Base-by-base conservation (phyloP, 1,140 invertebrate species). In the Scaptodrosophila lebanonensis region DNA sequence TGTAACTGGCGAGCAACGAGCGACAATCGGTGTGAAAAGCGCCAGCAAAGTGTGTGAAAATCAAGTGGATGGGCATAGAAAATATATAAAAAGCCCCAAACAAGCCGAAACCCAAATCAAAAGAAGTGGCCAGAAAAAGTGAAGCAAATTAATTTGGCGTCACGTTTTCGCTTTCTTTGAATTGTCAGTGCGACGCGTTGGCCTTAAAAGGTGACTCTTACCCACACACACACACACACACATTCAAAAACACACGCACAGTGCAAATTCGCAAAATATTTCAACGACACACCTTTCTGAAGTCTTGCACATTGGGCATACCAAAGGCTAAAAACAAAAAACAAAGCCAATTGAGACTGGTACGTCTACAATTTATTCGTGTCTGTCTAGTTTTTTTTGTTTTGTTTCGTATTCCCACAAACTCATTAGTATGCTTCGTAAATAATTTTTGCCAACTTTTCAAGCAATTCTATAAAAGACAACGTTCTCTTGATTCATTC, bases 121-220 rank as follows among this genome's bases (percentile, higher is more conserved):
- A 6, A 9, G 9, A 29, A 29, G 9, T 29, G 35, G 33, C 43
- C 22, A 45, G 35, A 6, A 52, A 68, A 73, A 73, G 66, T 60
- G 58, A 58, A 68, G 40, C 51, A 67, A 69, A 43, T 54, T 66
- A 50, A 67, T 36, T 72, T 67, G 75, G 65, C 47, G 61, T 61
- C 75, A 75, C 75, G 75, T 82, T 82, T 82, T 68, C 62, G 75
- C 75, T 82, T 82, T 82, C 58, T 75, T 59, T 53, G 62, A 27
- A 59, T 51, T 44, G 25, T 43, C 60, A 25, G 22, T 8, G 22
- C 22, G 22, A 4, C 22, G 22, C 22, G 8, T 25, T 25, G 22
- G 3, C 22, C 8, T 25, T 25, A 25, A 25, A 3, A 3, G 22
- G 22, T 4, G 22, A 25, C 58, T 71, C 66, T 42, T 48, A 71